Base-by-base conservation (phyloP, 1,140 invertebrate genomes). In the Cylas formicarius region DNA sequence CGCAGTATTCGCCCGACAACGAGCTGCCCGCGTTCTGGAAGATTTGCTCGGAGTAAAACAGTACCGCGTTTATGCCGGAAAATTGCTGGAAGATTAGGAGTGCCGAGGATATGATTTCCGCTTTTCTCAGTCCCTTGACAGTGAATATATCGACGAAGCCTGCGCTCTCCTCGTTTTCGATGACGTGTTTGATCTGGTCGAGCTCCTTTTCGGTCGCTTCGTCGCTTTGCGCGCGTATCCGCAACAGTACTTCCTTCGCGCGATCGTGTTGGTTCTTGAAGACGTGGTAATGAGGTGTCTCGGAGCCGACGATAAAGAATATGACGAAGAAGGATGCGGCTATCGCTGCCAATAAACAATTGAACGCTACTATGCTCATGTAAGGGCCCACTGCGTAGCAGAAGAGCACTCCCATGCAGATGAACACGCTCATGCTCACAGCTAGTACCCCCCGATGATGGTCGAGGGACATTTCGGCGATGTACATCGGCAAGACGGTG, bases 31-130 rank as follows among this genome's bases (percentile, higher is more conserved):
- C 73, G 5, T 71, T 69, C 2, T 66, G 49, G 54, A 85, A 90
- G 55, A 86, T 90, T 0, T 65, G 69, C 28, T 81, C 74, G 46
- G 84, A 77, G 62, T 86, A 89, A 62, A 88, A 88, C 14, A 90
- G 73, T 1, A 92, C 80, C 3, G 82, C 82, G 62, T 88, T 90
- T 55, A 86, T 86, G 13, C 87, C 87, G 2, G 78, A 81, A 7
- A 87, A 66, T 62, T 87, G 84, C 56, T 86, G 84, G 61, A 84
- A 81, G 34, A 74, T 63, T 31, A 85, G 78, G 22, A 90, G 65
- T 1, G 76, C 73, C 38, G 80, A 74, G 0, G 78, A 80, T 22
- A 86, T 79, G 24, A 81, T 68, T 37, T 90, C 63, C 0, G 78
- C 81, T 48, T 77, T 81, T 10, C 72, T 66, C 54, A 76, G 74